Evolutionary conservation across 1,140 invertebrate genomes (phyloP), one percentile per base, ranked within the genome.

Genomic region (Plectus sambesii): DNA sequence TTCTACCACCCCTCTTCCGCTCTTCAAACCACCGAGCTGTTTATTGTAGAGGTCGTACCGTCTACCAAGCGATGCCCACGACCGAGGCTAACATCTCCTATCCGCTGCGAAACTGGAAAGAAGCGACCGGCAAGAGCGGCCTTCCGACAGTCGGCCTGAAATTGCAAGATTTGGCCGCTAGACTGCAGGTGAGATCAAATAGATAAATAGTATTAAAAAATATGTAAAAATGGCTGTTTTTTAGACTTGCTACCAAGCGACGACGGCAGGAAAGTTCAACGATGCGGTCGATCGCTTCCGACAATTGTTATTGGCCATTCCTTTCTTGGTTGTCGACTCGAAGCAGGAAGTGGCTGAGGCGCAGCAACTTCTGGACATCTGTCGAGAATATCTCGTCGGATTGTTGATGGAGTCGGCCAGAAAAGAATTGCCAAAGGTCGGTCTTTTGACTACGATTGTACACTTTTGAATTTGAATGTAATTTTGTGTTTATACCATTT

Each of bases 251-350:
- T 98, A 98, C 73, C 87, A 94, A 68, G 68, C 97, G 49, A 98
- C 93, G 0, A 98, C 93, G 0, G 78, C 78, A n/a, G 94, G 92
- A 29, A 97, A 96, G 72, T 99, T 99, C 73, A 70, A 74, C 0
- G 92, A 98, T 65, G 90, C 92, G 1, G 77, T 88, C 12, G 86
- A 89, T 38, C 82, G 83, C 57, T 80, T 98, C 56, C 81, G 89
- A 58, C 73, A 73, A 3, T 80, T 96, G 26, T 70, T 92, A n/a
- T 74, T 89, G 0, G 79, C 77, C 56, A 81, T 96, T 56, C 86
- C 90, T 1, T 70, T 98, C n/a, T 72, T 98, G 12, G 81, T 87
- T 23, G 86, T 97, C 5, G 87, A 96, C 23, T 83, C 78, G 2
- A 89, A 86, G 68, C 80, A 87, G 60, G 87, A 93, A 60, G 47